Evolutionary conservation across 2,113 vertebrate genomes (phyloP), one percentile per base, ranked within the genome.

Genomic region (Chrysemys picta): DNA sequence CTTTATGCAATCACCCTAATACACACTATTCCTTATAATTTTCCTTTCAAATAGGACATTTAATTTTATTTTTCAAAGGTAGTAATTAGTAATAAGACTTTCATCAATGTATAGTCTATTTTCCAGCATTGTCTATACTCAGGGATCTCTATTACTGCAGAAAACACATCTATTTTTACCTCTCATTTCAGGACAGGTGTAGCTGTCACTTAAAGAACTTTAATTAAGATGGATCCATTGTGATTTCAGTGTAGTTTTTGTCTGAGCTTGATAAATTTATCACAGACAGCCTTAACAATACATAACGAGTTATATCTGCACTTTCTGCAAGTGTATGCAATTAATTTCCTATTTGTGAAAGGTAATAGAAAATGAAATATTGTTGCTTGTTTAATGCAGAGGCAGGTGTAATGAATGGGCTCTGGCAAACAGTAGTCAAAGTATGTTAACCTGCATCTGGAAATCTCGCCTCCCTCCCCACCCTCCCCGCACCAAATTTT

Each of bases 211-310:
- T 91, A 85, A 93, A 91, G 88, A 91, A 54, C 25, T 1, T 97
- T 97, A 97, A 97, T 98, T 97, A 97, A 98, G 97, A 98, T 88
- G 91, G 85, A 96, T 97, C 96, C 91, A 84, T 94, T 97, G 93
- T 96, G 96, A 98, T 98, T 97, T 98, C 95, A 91, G 53, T 95
- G 89, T 93, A 95, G 84, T 98, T 97, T 97, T 97, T 98, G 92
- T 97, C 92, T 97, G 93, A 95, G 89, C 96, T 97, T 95, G 96
- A 97, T 97, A 97, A 96, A 97, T 96, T 94, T 97, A 96, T 97
- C 96, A 96, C 80, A 93, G 96, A 93, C 93, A 95, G 91, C 92
- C 92, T 96, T 97, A 98, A 98, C 97, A 98, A 97, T 96, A 96
- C 89, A 96, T 97, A 93, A 94, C 72, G 59, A 85, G 90, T 96